These are phyloP conservation scores for Umimayanthus kanabou DNA, from an alignment of 92 coral and sea anemone genomes.

Conservation along the genomic window DNA sequence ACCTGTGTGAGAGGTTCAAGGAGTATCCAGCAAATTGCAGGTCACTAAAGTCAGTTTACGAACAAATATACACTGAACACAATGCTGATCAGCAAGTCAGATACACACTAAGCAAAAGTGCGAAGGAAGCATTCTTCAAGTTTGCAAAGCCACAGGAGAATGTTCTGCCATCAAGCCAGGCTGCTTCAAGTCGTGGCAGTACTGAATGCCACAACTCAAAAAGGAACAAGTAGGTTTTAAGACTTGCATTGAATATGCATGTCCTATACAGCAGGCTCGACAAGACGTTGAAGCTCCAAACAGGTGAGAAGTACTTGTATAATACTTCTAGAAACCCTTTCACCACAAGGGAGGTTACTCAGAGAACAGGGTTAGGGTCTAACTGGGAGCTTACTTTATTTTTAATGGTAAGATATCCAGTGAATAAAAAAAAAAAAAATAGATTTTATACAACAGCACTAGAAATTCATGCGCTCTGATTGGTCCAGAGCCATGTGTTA, in stretches of 20 bases:
- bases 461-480: too few species aligned
- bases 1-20: slow-evolving; percentile 16
- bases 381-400: too few species aligned
- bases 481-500: too few species aligned
- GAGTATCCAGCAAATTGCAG: slow-evolving; percentile 34
- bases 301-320: slow-evolving; percentile 4
- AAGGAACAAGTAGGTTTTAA: slow-evolving; percentile 34
- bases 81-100: slow-evolving; percentile 43
- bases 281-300: slow-evolving; percentile 28
- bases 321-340: too few species aligned
- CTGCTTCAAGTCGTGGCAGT: neutral
- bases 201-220: neutral
- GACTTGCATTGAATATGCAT: slow-evolving; percentile 41
- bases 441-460: too few species aligned
- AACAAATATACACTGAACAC: slow-evolving; percentile 63
- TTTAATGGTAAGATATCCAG: too few species aligned
- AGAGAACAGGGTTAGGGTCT: too few species aligned
- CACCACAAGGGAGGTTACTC: too few species aligned
- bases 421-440: too few species aligned
- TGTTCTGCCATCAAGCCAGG: slow-evolving; percentile 32
- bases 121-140: slow-evolving; percentile 59
- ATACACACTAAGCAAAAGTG: slow-evolving; percentile 49
- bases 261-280: slow-evolving; percentile 42
- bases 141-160: slow-evolving; percentile 66
- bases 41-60: slow-evolving; percentile 40